phyloP scores from a whole-genome alignment of 2,888 invertebrate species.

The Stictocephala bisonia region DNA sequence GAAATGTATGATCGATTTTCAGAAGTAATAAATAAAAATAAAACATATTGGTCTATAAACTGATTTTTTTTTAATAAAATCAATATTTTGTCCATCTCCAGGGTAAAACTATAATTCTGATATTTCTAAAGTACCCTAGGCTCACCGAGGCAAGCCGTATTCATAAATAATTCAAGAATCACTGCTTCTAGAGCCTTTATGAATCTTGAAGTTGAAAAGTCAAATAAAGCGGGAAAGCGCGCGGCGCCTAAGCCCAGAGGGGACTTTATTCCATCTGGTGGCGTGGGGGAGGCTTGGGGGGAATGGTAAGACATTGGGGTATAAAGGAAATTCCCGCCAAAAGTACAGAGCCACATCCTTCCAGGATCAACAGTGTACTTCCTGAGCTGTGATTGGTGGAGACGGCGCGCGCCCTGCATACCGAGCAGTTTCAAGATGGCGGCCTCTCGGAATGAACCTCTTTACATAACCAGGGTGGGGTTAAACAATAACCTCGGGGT shows the following conservation, averaged over 20 bases:
- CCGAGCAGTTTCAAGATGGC: slow-evolving; percentile 43
- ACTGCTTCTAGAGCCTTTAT: not conserved
- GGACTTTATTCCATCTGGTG: slow-evolving; percentile 17
- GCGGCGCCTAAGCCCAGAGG: not conserved
- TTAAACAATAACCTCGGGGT: slow-evolving; percentile 36
- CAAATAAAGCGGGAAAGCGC: slow-evolving; percentile 24
- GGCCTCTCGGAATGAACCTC: slow-evolving; percentile 29
- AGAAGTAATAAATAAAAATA: too few relatives aligned
- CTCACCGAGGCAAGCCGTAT: too few relatives aligned
- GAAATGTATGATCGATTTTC: too few relatives aligned
- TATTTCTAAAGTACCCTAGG: too few relatives aligned
- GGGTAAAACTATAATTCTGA: too few relatives aligned
- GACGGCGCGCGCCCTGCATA: slow-evolving; percentile 11
- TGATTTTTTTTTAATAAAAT: too few relatives aligned
- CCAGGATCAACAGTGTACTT: slow-evolving; percentile 47
- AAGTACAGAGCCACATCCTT: slow-evolving; percentile 48
- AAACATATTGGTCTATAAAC: too few relatives aligned
- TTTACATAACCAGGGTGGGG: slow-evolving; percentile 26
- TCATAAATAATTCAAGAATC: slow-evolving; percentile 1
- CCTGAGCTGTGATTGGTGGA: slow-evolving; percentile 41
- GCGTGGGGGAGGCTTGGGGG: not conserved
- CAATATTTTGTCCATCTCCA: too few relatives aligned
- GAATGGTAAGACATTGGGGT: slow-evolving; percentile 3
- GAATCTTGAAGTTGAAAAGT: slow-evolving; percentile 25
- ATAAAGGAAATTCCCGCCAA: slow-evolving; percentile 43